These are phyloP conservation scores for Cerastis leucographa DNA, from an alignment of 2,888 invertebrate genomes.

Conservation along the genomic window DNA sequence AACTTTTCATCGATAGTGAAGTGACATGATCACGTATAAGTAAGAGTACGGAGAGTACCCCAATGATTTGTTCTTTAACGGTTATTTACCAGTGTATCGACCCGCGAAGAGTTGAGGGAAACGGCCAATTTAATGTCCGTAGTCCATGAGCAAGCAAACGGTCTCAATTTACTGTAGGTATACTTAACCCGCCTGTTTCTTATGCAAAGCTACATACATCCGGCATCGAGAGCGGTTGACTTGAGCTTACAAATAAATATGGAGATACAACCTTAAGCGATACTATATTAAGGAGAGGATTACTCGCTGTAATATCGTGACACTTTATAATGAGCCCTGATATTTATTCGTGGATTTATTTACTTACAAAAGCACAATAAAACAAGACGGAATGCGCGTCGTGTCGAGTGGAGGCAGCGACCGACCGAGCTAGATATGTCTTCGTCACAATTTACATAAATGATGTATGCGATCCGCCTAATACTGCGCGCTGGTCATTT, in stretches of 20 bases:
- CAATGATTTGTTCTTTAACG: slow-evolving; percentile 12
- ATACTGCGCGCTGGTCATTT: slow-evolving; percentile 88
- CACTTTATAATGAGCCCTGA: slow-evolving; percentile 72
- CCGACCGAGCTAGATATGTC: slow-evolving; percentile 88
- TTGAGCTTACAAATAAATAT: slow-evolving; percentile 54
- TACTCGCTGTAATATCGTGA: slow-evolving; percentile 61
- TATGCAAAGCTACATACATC: slow-evolving; percentile 61
- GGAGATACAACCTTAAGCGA: slow-evolving; percentile 39
- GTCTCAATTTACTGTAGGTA: slow-evolving; percentile 53
- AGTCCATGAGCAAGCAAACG: slow-evolving; percentile 57
- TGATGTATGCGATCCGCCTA: slow-evolving; percentile 90
- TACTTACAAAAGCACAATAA: slow-evolving; percentile 76
- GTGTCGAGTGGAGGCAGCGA: slow-evolving; percentile 86
- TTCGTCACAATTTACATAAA: slow-evolving; percentile 91
- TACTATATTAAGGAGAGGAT: slow-evolving; percentile 52
- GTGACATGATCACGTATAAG: neutral
- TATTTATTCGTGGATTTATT: slow-evolving; percentile 80
- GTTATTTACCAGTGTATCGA: slow-evolving; percentile 41
- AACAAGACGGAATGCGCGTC: slow-evolving; percentile 85
- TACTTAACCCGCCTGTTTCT: slow-evolving; percentile 46
- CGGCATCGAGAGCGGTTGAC: slow-evolving; percentile 46
- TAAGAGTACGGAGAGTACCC: neutral
- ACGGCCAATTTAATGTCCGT: slow-evolving; percentile 59
- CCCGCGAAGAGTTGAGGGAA: slow-evolving; percentile 42
- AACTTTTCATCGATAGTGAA: neutral